These are phyloP conservation scores for Zaprionus ghesquierei DNA, from an alignment of 1,140 invertebrate genomes.

Conservation along the genomic window DNA sequence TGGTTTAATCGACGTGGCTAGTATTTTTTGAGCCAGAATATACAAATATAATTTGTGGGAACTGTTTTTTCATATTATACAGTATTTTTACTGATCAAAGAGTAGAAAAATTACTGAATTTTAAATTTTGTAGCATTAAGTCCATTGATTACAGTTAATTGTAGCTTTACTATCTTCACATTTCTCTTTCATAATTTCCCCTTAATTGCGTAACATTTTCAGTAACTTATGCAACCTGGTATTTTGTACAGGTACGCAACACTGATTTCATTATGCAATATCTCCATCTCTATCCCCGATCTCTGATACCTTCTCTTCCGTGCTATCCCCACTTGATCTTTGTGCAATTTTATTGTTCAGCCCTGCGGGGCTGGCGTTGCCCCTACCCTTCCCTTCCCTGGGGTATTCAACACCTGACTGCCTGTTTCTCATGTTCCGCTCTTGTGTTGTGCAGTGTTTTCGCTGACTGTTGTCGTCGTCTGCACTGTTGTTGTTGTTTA, in stretches of 20 bases:
- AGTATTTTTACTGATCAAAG: too few species aligned
- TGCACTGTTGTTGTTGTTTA: conserved; percentile 27
- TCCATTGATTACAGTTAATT: background rate
- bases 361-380: background rate
- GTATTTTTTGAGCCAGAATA: too few species aligned
- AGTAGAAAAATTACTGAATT: background rate
- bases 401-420: too few species aligned
- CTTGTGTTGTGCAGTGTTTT: conserved; percentile 12
- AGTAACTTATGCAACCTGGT: background rate
- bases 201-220: background rate
- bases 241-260: background rate
- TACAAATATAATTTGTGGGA: too few species aligned
- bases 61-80: too few species aligned
- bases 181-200: background rate
- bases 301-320: background rate
- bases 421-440: conserved; percentile 14
- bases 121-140: background rate
- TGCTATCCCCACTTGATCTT: background rate
- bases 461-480: background rate
- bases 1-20: too few species aligned
- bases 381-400: background rate
- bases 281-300: background rate
- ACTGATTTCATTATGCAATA: background rate
- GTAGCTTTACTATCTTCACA: background rate
- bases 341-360: background rate